These are phyloP conservation scores for Zhengitettix transpicula DNA, from an alignment of 2,888 invertebrate species.

Conservation along the genomic window DNA sequence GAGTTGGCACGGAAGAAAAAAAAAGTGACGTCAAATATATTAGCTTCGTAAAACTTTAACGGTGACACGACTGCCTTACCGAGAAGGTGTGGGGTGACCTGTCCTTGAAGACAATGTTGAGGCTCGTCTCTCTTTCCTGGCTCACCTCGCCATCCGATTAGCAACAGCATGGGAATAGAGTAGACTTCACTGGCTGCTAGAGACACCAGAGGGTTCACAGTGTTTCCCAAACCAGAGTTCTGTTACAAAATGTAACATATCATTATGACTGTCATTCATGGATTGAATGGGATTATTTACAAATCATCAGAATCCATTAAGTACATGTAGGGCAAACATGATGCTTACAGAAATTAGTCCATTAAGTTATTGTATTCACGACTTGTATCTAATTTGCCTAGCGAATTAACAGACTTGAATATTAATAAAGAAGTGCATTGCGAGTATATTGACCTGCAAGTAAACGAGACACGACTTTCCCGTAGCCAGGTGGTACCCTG, in stretches of 20 bases:
- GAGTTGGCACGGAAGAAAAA: too few relatives aligned
- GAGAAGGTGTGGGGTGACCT: conserved; percentile 25
- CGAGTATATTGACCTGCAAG: conserved; percentile 14
- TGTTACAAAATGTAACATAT: conserved; percentile 15
- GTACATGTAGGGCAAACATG: too few relatives aligned
- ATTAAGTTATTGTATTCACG: too few relatives aligned
- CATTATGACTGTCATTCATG: background rate
- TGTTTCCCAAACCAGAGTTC: conserved; percentile 29
- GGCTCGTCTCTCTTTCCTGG: conserved; percentile 30
- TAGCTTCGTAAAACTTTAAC: too few relatives aligned
- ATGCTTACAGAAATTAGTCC: too few relatives aligned
- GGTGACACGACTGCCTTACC: conserved; percentile 16
- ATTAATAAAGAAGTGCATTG: too few relatives aligned
- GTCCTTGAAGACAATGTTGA: conserved; percentile 27
- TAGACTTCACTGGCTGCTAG: conserved; percentile 26
- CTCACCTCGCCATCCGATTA: conserved; percentile 29
- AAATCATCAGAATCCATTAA: too few relatives aligned
- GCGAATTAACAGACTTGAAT: too few relatives aligned
- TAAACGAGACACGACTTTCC: conserved; percentile 25
- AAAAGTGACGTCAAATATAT: too few relatives aligned
- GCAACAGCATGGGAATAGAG: conserved; percentile 26
- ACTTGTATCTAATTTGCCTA: too few relatives aligned
- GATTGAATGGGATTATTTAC: too few relatives aligned
- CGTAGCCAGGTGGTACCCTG: conserved; percentile 28
- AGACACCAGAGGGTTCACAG: conserved; percentile 28